A percentile compares a stretch with the other conserved stretches of the same genome.
phyloP scores from a whole-genome alignment of 2,888 invertebrate genomes.

The Sinohyriopsis cumingii region DNA sequence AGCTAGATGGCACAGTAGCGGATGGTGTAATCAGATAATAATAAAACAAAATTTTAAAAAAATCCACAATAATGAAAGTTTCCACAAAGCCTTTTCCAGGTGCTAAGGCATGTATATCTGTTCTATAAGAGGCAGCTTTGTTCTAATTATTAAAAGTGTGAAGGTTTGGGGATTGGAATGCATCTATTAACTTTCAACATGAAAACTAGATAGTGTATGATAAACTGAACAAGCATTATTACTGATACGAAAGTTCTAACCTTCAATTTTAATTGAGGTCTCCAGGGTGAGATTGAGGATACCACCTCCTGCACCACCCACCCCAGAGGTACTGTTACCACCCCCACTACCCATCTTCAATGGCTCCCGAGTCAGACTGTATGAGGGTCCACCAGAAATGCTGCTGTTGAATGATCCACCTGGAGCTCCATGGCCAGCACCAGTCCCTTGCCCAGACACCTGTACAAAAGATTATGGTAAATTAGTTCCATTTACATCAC shows the following conservation, averaged over 20 bases:
- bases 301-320: constrained; percentile 56
- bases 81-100: too few species aligned
- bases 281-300: constrained; percentile 45
- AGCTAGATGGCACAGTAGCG: too few species aligned
- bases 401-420: constrained; percentile 41
- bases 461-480: background rate
- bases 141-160: too few species aligned
- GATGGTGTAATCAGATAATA: too few species aligned
- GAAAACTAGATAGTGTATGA: too few species aligned
- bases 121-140: too few species aligned
- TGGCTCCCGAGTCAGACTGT: constrained; percentile 45
- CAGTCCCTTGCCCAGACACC: constrained; percentile 37
- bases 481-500: background rate
- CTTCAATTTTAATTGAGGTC: constrained; percentile 38
- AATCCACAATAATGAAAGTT: too few species aligned
- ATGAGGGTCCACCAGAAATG: constrained; percentile 39
- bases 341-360: constrained; percentile 53
- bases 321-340: constrained; percentile 35
- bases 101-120: too few species aligned
- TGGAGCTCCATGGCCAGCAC: constrained; percentile 52
- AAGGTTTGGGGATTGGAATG: too few species aligned
- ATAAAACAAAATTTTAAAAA: too few species aligned
- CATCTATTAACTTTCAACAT: too few species aligned
- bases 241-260: constrained; percentile 18
- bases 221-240: too few species aligned